A percentile compares a stretch with the other conserved stretches of the same genome.
These are phyloP conservation scores for Ailurus styani DNA, from an alignment of 2,113 vertebrate genomes.

Conservation along the genomic window DNA sequence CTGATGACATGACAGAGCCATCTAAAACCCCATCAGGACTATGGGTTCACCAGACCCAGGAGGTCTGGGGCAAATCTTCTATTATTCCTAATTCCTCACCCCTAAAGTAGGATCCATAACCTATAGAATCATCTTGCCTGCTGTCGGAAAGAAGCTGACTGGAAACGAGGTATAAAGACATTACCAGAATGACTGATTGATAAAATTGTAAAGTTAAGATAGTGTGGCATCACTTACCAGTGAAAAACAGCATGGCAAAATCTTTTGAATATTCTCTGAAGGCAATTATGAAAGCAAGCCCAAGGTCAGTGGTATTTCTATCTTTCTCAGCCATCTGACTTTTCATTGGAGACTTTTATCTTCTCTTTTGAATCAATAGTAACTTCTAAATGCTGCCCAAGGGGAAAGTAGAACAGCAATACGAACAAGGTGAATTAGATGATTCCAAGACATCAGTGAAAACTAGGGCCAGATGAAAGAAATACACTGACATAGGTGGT, in stretches of 20 bases:
- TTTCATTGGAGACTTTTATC: conserved; percentile 7
- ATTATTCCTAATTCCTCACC: background rate
- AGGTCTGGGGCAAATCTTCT: background rate
- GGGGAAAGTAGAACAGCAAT: background rate
- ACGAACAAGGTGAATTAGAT: background rate
- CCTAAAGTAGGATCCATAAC: background rate
- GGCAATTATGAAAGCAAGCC: background rate
- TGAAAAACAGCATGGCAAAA: background rate
- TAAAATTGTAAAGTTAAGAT: background rate
- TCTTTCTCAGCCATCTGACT: background rate
- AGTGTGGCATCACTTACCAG: background rate
- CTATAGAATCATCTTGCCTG: background rate
- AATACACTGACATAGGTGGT: background rate
- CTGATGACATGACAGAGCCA: background rate
- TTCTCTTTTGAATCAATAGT: conserved; percentile 17
- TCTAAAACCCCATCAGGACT: background rate
- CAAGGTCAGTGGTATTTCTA: background rate
- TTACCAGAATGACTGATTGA: background rate
- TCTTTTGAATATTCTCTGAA: background rate
- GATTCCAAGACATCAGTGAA: background rate
- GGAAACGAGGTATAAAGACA: background rate
- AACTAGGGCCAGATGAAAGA: background rate
- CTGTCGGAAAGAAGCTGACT: background rate
- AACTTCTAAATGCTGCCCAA: background rate
- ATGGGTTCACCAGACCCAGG: background rate